phyloP scores from a whole-genome alignment of 2,113 vertebrate genomes.

The Asarcornis scutulata region DNA sequence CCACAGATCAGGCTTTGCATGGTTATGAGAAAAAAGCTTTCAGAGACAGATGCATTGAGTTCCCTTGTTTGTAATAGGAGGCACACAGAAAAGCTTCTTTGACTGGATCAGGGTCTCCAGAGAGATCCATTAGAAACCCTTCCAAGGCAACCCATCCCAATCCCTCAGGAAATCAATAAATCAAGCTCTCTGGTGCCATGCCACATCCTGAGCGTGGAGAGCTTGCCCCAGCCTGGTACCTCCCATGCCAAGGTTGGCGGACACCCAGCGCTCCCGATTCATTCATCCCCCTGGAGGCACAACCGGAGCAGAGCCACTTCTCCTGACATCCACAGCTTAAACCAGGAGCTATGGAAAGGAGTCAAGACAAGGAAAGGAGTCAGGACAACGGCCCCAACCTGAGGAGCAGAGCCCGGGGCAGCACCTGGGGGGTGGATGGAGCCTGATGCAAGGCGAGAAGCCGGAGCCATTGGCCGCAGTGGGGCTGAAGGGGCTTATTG shows the following conservation, averaged over 20 bases:
- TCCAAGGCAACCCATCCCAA: neutral
- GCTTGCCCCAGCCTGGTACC: neutral
- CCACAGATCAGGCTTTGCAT: neutral
- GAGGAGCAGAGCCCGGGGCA: neutral
- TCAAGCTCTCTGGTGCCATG: neutral
- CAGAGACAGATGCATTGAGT: neutral
- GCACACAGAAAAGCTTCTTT: neutral
- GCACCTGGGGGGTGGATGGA: neutral
- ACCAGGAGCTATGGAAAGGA: neutral
- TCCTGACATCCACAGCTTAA: neutral
- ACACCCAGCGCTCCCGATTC: neutral
- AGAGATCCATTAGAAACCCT: neutral
- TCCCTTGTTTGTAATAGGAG: neutral
- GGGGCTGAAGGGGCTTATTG: conserved; percentile 7
- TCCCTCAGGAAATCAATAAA: neutral
- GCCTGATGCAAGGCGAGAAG: neutral
- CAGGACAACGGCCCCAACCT: neutral
- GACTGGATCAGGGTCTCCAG: neutral
- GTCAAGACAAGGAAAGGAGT: neutral
- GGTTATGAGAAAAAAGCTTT: neutral
- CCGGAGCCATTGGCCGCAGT: accelerated
- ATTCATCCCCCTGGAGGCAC: neutral
- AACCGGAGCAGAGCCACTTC: neutral
- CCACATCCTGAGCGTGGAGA: neutral
- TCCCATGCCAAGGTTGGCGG: conserved; percentile 4